Base-by-base conservation (phyloP, 2,888 invertebrate genomes). In the Pyrrhia umbra region DNA sequence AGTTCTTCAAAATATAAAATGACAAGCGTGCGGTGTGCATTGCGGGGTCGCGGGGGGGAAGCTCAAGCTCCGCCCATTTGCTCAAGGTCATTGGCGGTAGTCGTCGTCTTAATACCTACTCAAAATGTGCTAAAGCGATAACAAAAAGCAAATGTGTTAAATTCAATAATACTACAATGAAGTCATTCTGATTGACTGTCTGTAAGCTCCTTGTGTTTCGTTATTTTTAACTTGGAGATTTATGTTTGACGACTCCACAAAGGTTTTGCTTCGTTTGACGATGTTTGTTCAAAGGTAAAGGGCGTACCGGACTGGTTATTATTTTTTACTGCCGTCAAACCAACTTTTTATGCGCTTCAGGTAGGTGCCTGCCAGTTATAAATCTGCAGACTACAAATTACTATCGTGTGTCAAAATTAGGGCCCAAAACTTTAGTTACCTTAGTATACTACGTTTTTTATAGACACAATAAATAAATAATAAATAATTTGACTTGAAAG, bases 101-200 rank as follows among this genome's bases (percentile, higher is more conserved):
- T n/a, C n/a, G n/a, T n/a, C n/a, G n/a, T n/a, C n/a, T n/a, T n/a
- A n/a, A n/a, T n/a, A n/a, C n/a, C n/a, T n/a, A n/a, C n/a, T n/a
- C n/a, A 16, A 43, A 52, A 18, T 34, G 49, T 46, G 59, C 69
- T 46, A 6, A 13, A 57, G 63, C 62, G 54, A 50, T 21, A 37
- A 20, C 13, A 56, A 43, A 20, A 51, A 34, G 1, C 6, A 6
- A 15, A 15, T 42, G 13, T 15, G 23, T 30, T 16, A 20, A 39
- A 47, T 13, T 25, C 3, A 27, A 21, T 39, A 42, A n/a, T 6
- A 55, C 16, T 42, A 72, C 18, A 57, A 52, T 25, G 18, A 30
- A 27, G 21, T 23, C 15, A 25, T 34, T 55, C 16, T 55, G 8
- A 40, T 54, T 50, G 50, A 1, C 34, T 6, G 25, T 63, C 20